phyloP scores from a whole-genome alignment of 2,888 invertebrate genomes.

The Coremacera marginata region DNA sequence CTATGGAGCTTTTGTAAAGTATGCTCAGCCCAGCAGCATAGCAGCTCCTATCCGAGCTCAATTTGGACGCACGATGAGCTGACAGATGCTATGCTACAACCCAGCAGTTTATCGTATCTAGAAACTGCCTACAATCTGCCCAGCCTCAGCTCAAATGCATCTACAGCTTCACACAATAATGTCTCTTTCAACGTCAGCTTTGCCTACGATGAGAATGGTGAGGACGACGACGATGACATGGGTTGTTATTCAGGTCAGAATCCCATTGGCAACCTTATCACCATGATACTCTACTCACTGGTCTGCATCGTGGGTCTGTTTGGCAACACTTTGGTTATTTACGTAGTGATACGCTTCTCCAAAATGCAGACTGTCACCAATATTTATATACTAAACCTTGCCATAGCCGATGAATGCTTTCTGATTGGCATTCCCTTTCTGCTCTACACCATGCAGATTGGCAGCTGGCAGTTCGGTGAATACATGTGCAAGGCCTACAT shows the following conservation, averaged over 20 bases:
- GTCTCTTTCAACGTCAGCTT: slow-evolving; percentile 5
- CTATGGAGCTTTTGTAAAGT: background rate
- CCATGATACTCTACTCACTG: slow-evolving; percentile 83
- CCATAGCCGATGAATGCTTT: slow-evolving; percentile 93
- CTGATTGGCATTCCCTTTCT: slow-evolving; percentile 92
- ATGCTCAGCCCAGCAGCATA: background rate
- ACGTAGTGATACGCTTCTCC: slow-evolving; percentile 89
- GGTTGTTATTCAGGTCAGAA: slow-evolving; percentile 72
- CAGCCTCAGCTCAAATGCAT: background rate
- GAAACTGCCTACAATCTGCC: background rate
- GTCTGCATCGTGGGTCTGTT: slow-evolving; percentile 89
- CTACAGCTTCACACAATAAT: background rate
- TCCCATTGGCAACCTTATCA: slow-evolving; percentile 72
- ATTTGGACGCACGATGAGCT: background rate
- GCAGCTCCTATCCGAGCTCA: no score
- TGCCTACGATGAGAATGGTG: slow-evolving; percentile 37
- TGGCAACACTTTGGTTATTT: slow-evolving; percentile 91
- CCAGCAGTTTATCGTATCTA: background rate
- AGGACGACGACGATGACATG: slow-evolving; percentile 45
- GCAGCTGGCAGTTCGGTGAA: slow-evolving; percentile 89
- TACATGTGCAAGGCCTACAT: slow-evolving; percentile 92
- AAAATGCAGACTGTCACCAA: slow-evolving; percentile 97
- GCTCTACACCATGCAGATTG: slow-evolving; percentile 80
- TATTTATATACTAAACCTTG: slow-evolving; percentile 93
- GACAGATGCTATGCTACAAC: background rate